phyloP scores from a whole-genome alignment of 1,140 invertebrate species.

The Dryas iulia region DNA sequence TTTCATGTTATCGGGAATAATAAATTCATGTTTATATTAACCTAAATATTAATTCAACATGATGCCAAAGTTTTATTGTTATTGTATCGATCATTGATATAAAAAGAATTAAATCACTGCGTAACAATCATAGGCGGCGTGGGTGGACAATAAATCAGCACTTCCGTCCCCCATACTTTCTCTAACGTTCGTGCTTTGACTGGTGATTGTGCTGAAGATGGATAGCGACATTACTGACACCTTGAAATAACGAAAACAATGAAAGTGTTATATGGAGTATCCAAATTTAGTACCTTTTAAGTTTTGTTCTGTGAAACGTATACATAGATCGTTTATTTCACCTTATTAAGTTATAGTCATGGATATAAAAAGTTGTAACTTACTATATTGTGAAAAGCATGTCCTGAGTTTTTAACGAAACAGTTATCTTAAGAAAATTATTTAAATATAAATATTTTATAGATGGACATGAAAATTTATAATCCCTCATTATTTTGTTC shows the following conservation, averaged over 20 bases:
- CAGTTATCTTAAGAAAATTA: no score
- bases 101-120: background rate
- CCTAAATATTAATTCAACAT: background rate
- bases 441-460: no score
- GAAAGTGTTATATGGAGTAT: background rate
- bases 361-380: no score
- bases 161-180: constrained; percentile 36
- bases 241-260: background rate
- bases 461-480: no score
- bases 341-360: no score
- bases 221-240: constrained; percentile 26
- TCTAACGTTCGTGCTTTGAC: constrained; percentile 41
- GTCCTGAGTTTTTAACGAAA: no score
- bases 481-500: no score
- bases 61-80: background rate
- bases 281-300: background rate
- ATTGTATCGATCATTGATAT: background rate
- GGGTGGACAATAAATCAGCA: constrained; percentile 32
- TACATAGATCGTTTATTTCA: no score
- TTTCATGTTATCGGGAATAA: background rate
- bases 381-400: no score
- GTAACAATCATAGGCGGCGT: constrained; percentile 8
- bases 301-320: background rate
- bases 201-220: constrained; percentile 43
- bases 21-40: background rate